Percentiles rank a stretch among this genome's conserved stretches.
phyloP scores from a whole-genome alignment of 2,113 vertebrate species.

The Laticauda colubrina region DNA sequence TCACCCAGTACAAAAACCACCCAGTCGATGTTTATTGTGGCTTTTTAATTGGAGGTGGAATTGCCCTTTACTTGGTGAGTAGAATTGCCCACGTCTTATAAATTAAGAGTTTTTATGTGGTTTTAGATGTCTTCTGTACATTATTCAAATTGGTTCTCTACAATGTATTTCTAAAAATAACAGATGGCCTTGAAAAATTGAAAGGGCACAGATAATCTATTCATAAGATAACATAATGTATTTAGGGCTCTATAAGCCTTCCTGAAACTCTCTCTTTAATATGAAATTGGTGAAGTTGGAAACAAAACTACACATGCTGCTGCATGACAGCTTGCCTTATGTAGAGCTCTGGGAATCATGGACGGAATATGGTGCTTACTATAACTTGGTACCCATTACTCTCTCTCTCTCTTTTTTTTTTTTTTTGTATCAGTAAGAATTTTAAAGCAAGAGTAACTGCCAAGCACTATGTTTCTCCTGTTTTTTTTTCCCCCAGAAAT shows the following conservation, averaged over 20 bases:
- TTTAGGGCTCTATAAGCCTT: not conserved
- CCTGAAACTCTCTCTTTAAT: not conserved
- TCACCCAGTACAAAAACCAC: slow-evolving; percentile 98
- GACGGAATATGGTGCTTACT: not conserved
- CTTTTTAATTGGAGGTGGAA: slow-evolving; percentile 92
- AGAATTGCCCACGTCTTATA: not conserved
- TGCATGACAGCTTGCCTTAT: not conserved
- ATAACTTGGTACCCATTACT: not conserved
- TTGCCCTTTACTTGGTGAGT: slow-evolving; percentile 93
- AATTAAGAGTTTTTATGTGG: not conserved
- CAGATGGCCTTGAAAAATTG: slow-evolving; percentile 4
- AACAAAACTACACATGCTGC: not conserved
- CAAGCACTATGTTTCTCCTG: not conserved
- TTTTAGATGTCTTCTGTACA: not conserved
- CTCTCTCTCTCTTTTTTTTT: not conserved
- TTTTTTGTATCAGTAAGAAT: not conserved
- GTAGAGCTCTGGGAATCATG: not conserved
- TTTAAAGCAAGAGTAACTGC: not conserved
- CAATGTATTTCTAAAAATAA: slow-evolving; percentile 13
- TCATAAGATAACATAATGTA: not conserved
- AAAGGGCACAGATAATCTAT: not conserved
- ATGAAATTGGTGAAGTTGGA: not conserved
- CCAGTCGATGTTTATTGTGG: slow-evolving; percentile 95
- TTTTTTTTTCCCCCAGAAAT: not conserved
- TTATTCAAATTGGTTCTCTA: not conserved